Evolutionary conservation across 2,113 vertebrate genomes (phyloP).

Genomic region (Tupaia chinensis): DNA sequence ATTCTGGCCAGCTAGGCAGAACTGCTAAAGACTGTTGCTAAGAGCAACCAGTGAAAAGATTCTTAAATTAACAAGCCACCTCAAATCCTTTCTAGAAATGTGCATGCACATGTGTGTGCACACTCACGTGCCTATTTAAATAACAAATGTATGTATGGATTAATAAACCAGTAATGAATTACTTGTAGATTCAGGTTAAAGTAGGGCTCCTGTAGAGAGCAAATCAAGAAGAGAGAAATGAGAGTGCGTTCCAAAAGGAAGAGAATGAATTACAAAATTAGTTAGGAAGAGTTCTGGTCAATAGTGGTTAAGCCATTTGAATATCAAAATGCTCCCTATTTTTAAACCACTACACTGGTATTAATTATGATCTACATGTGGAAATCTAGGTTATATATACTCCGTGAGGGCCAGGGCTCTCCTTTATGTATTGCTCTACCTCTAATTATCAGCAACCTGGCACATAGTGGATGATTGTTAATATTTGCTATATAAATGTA

Average conservation of each 20-base stretch:
- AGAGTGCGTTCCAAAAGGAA: background rate
- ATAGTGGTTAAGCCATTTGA: background rate
- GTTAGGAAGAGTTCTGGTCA: background rate
- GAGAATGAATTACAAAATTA: background rate
- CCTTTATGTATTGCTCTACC: background rate
- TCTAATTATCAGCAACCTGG: background rate
- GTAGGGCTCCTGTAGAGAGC: background rate
- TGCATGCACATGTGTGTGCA: background rate
- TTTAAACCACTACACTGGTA: background rate
- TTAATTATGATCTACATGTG: background rate
- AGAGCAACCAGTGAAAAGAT: constrained; percentile 69
- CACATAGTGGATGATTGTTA: constrained; percentile 7
- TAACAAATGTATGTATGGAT: background rate
- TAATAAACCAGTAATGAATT: background rate
- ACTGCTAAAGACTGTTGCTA: constrained; percentile 71
- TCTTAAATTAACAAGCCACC: constrained; percentile 77
- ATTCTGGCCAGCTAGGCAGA: constrained; percentile 61
- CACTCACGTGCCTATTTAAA: background rate
- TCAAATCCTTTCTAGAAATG: constrained; percentile 58
- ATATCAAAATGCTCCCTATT: background rate
- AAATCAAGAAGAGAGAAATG: background rate
- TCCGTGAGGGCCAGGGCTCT: background rate
- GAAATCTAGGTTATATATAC: background rate
- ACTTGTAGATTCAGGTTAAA: constrained; percentile 9
- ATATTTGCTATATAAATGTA: constrained; percentile 10